phyloP scores from a whole-genome alignment of 2,888 invertebrate genomes.

The Tineola bisselliella region DNA sequence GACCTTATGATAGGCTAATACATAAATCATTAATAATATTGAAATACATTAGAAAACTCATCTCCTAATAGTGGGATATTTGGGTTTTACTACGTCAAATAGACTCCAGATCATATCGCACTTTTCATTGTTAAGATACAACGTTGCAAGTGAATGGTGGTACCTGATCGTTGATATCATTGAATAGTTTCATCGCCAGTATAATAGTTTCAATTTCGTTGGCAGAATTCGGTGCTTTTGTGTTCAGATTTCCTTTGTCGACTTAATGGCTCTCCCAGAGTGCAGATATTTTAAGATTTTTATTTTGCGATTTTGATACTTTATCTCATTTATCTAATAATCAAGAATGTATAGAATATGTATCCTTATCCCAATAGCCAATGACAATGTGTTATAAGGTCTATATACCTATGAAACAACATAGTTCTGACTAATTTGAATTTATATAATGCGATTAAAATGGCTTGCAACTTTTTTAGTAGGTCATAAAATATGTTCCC shows the following conservation, averaged over 20 bases:
- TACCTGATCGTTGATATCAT: conserved; percentile 8
- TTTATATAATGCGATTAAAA: too few relatives aligned
- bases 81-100: neutral
- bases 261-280: conserved; percentile 7
- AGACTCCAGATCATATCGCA: neutral
- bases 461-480: too few relatives aligned
- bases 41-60: too few relatives aligned
- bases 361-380: too few relatives aligned
- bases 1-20: too few relatives aligned
- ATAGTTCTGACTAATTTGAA: too few relatives aligned
- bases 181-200: neutral
- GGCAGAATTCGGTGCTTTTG: neutral
- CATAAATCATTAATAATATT: too few relatives aligned
- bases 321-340: too few relatives aligned
- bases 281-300: conserved; percentile 1
- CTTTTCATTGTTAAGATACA: neutral
- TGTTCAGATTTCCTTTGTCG: neutral
- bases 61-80: neutral
- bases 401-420: too few relatives aligned
- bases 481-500: too few relatives aligned
- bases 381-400: too few relatives aligned
- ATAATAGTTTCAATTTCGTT: conserved; percentile 4
- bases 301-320: neutral
- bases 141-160: conserved; percentile 8
- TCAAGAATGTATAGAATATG: too few relatives aligned